Evolutionary conservation across 2,888 invertebrate species (phyloP).

Genomic region (Sialis fuliginosa): DNA sequence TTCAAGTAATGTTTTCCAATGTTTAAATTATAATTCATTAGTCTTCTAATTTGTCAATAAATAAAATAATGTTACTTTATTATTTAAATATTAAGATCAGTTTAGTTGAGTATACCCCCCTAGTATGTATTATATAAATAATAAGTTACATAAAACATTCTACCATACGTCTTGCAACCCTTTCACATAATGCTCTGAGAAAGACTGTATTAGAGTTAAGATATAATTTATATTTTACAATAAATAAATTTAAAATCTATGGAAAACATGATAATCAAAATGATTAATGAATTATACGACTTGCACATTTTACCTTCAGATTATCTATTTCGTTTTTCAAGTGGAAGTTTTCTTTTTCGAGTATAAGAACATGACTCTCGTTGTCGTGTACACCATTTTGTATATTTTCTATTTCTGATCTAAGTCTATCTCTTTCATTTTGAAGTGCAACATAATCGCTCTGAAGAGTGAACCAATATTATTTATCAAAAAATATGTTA

Average conservation of each 20-base stretch:
- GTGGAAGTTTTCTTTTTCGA: slow-evolving; percentile 18
- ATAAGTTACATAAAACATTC: too few relatives aligned
- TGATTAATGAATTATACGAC: slow-evolving; percentile 1
- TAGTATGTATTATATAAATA: too few relatives aligned
- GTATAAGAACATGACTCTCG: slow-evolving; percentile 16
- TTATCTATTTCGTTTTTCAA: slow-evolving; percentile 16
- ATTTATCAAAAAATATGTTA: too few relatives aligned
- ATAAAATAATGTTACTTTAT: too few relatives aligned
- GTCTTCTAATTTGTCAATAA: too few relatives aligned
- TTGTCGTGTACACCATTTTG: slow-evolving; percentile 15
- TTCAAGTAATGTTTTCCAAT: too few relatives aligned
- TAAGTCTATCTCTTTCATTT: slow-evolving; percentile 20
- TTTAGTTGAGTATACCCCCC: too few relatives aligned
- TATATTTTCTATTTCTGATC: slow-evolving; percentile 16
- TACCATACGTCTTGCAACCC: not conserved
- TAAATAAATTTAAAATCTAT: not conserved
- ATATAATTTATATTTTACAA: not conserved
- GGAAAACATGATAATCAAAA: not conserved
- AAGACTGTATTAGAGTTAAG: not conserved
- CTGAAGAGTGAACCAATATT: slow-evolving; percentile 12
- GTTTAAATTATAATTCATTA: too few relatives aligned
- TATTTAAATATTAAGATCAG: too few relatives aligned
- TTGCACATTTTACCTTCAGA: slow-evolving; percentile 14
- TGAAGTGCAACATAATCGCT: slow-evolving; percentile 19
- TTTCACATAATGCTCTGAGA: not conserved